These are phyloP conservation scores for Ephestia elutella DNA, from an alignment of 1,140 invertebrate genomes.

Conservation along the genomic window DNA sequence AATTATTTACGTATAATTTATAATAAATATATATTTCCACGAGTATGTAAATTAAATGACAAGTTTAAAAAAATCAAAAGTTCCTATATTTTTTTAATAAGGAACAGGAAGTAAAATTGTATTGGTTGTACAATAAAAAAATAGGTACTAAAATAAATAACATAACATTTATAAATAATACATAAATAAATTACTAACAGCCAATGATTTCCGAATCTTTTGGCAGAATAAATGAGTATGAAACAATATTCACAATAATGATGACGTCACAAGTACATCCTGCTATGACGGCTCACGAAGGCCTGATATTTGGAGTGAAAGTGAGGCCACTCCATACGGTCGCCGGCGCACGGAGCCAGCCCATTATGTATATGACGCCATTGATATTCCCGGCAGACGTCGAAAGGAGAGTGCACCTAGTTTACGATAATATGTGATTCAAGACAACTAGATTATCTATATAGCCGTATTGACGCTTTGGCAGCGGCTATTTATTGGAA, in stretches of 20 bases:
- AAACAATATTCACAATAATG: not conserved
- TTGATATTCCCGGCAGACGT: slow-evolving; percentile 31
- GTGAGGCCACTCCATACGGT: slow-evolving; percentile 20
- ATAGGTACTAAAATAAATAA: no score
- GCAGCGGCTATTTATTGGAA: not conserved
- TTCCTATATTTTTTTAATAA: no score
- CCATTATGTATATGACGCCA: slow-evolving; percentile 34
- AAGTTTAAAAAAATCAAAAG: no score
- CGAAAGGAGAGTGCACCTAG: slow-evolving; percentile 21
- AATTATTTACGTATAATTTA: no score
- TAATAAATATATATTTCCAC: no score
- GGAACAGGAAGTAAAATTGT: no score
- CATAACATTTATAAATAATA: no score
- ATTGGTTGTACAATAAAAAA: no score
- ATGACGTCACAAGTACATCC: not conserved
- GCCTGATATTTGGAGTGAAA: slow-evolving; percentile 26
- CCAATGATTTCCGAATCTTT: no score
- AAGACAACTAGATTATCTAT: not conserved
- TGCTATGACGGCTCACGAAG: not conserved
- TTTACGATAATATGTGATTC: slow-evolving; percentile 9
- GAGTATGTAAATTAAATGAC: no score
- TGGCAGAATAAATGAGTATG: no score
- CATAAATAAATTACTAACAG: no score
- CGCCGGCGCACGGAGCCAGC: slow-evolving; percentile 15
- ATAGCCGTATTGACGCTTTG: not conserved